These are phyloP conservation scores for Crotalus horridus DNA, from an alignment of 2,113 vertebrate genomes.

Conservation along the genomic window DNA sequence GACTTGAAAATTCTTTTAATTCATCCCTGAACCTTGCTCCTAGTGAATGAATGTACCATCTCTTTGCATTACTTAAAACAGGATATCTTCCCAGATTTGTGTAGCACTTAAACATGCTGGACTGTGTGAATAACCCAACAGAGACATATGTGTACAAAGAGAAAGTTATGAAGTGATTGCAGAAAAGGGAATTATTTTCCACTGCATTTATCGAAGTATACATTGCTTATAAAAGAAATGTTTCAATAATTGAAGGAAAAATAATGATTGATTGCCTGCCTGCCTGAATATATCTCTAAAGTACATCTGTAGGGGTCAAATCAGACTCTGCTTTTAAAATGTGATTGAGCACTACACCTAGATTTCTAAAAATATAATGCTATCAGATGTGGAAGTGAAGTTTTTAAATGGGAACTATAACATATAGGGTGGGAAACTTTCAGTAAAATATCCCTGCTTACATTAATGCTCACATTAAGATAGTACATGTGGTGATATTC, in stretches of 20 bases:
- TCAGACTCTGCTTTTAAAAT: neutral
- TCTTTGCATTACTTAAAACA: neutral
- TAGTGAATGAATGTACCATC: neutral
- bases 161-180: neutral
- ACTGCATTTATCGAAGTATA: neutral
- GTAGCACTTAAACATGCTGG: neutral
- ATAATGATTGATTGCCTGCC: neutral
- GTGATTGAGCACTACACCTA: neutral
- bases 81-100: neutral
- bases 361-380: neutral
- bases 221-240: neutral
- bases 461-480: neutral
- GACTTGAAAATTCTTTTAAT: neutral
- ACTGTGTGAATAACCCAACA: neutral
- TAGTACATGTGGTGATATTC: neutral
- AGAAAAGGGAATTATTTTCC: neutral
- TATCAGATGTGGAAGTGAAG: neutral
- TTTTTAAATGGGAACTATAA: neutral
- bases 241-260: neutral
- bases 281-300: neutral
- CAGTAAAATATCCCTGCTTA: neutral
- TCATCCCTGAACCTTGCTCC: neutral
- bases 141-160: neutral
- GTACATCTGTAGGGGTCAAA: neutral
- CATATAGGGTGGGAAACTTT: neutral